Percentiles rank a stretch among this genome's conserved stretches.
phyloP scores from a whole-genome alignment of 1,140 invertebrate species.

The silkworm (Bombyx mori) region DNA sequence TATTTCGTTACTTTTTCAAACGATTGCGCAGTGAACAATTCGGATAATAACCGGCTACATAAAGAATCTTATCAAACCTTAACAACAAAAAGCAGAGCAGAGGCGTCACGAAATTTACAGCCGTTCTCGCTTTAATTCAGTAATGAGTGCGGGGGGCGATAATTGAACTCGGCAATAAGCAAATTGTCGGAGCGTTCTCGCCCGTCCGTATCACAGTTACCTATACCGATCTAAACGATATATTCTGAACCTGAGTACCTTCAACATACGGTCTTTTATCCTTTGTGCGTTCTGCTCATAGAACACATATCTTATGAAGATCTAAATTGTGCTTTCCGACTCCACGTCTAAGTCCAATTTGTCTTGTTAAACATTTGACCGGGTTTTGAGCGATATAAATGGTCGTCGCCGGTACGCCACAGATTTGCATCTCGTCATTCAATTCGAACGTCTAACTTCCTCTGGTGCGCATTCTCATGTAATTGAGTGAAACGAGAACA shows the following conservation, averaged over 20 bases:
- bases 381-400: slow-evolving; percentile 33
- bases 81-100: slow-evolving; percentile 19
- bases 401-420: slow-evolving; percentile 35
- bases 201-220: slow-evolving; percentile 32
- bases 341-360: slow-evolving; percentile 32
- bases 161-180: slow-evolving; percentile 64
- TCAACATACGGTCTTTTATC: slow-evolving; percentile 23
- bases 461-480: slow-evolving; percentile 26
- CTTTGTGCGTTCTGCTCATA: slow-evolving; percentile 11
- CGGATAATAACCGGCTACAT: slow-evolving; percentile 41
- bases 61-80: slow-evolving; percentile 40
- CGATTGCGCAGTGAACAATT: neutral
- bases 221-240: slow-evolving; percentile 2
- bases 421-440: slow-evolving; percentile 56
- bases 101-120: slow-evolving; percentile 61
- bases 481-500: slow-evolving; percentile 39
- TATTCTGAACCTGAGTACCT: slow-evolving; percentile 25
- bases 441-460: slow-evolving; percentile 44
- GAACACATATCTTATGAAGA: slow-evolving; percentile 22
- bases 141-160: slow-evolving; percentile 67
- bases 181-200: slow-evolving; percentile 56
- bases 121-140: slow-evolving; percentile 63
- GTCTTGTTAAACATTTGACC: slow-evolving; percentile 17
- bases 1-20: too few species aligned
- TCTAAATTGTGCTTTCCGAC: slow-evolving; percentile 39